Evolutionary conservation across 2,888 invertebrate genomes (phyloP), one percentile per base, ranked within the genome.

Genomic region (Thecocarcelia acutangulata): DNA sequence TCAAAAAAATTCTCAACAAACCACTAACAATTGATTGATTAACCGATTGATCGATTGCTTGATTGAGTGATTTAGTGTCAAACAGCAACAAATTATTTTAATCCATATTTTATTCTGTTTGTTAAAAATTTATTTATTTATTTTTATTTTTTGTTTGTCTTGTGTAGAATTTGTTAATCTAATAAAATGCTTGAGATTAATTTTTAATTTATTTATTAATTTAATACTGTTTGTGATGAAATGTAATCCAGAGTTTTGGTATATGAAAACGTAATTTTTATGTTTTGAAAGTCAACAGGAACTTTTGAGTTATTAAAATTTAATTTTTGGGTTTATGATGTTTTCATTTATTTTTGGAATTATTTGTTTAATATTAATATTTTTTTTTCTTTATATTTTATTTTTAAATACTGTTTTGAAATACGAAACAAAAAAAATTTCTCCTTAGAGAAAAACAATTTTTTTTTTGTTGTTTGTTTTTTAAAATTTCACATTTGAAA

Each of bases 221-320:
- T 74, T 80, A 77, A 77, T 80, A 78, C 80, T 77, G 80, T 80
- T 77, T 77, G 78, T 72, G 70, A 63, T 75, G 75, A 70, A 77
- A 75, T 78, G 76, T 74, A 61, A 75, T 68, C 74, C 78, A 61
- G 40, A 59, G 61, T 61, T 75, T 75, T 75, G 75, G 64, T 79
- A 61, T 73, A 69, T 59, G 19, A 28, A 17, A 56, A 56, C 2
- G 44, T 56, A 44, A 72, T 50, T 2, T 42, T 72, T 58, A 11
- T 42, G 48, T 46, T 52, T 64, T 48, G 40, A 46, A 70, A 83
- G 56, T 72, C 76, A 80, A 83, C 83, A 83, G 83, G 83, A 83
- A 83, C 83, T 83, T 77, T 70, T 72, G 59, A 54, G 21, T 80
- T 37, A 52, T 69, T 74, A 42, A 40, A 66, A 66, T 50, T 59